A percentile compares a stretch with the other conserved stretches of the same genome.
phyloP scores from a whole-genome alignment of 2,888 invertebrate species.

The Sarcophaga variegata region DNA sequence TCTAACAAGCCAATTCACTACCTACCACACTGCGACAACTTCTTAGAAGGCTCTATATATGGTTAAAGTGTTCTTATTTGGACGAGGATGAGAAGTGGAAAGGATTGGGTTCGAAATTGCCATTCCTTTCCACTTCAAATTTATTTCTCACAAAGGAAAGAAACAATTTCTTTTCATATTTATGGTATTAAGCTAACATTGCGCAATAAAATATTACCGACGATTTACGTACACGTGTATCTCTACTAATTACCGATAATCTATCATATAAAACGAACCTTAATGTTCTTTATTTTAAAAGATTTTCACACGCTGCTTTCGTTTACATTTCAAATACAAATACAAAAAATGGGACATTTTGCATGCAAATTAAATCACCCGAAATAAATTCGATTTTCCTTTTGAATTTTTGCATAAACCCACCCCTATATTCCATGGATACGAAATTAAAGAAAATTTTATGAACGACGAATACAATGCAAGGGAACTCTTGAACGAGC shows the following conservation, averaged over 20 bases:
- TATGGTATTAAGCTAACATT: too few relatives aligned
- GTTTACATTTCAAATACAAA: background rate
- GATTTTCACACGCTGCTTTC: conserved; percentile 48
- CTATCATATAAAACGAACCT: background rate
- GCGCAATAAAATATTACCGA: too few relatives aligned
- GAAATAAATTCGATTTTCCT: background rate
- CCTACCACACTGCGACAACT: too few relatives aligned
- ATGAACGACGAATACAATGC: background rate
- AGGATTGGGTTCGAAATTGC: too few relatives aligned
- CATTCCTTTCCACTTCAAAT: too few relatives aligned
- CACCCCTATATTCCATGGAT: conserved; percentile 21
- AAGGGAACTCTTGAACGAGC: background rate
- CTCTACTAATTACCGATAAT: background rate
- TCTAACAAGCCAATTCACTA: too few relatives aligned
- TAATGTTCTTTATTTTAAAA: background rate
- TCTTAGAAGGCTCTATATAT: too few relatives aligned
- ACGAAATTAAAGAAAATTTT: conserved; percentile 17
- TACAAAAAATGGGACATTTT: background rate
- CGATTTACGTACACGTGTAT: too few relatives aligned
- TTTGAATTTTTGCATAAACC: conserved; percentile 44
- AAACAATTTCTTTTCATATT: too few relatives aligned
- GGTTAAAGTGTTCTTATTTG: too few relatives aligned
- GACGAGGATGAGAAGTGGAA: too few relatives aligned
- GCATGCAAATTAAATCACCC: conserved; percentile 44
- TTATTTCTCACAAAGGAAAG: too few relatives aligned